phyloP scores from a whole-genome alignment of 1,140 invertebrate genomes.

The Brachionus manjavacas region DNA sequence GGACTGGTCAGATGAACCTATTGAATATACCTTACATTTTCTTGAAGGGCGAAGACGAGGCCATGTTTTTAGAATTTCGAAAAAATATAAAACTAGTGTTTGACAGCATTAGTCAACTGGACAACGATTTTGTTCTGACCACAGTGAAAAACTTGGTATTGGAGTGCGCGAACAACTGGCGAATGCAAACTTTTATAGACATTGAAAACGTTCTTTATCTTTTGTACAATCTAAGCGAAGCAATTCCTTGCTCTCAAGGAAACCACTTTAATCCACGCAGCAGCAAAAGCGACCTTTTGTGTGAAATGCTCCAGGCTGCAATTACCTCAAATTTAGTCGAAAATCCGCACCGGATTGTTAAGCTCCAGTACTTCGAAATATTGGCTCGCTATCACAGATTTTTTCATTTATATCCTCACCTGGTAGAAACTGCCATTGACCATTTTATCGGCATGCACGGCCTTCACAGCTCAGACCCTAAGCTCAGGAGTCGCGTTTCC shows the following conservation, averaged over 20 bases:
- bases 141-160: slow-evolving; percentile 58
- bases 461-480: slow-evolving; percentile 56
- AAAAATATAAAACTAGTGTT: slow-evolving; percentile 62
- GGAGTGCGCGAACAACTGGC: slow-evolving; percentile 58
- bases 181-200: slow-evolving; percentile 57
- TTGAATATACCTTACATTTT: no score
- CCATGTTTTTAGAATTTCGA: slow-evolving; percentile 61
- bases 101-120: slow-evolving; percentile 61
- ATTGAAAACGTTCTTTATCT: slow-evolving; percentile 61
- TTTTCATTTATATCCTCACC: slow-evolving; percentile 38
- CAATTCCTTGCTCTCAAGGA: slow-evolving; percentile 50
- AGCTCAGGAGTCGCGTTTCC: slow-evolving; percentile 59
- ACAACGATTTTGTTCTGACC: slow-evolving; percentile 58
- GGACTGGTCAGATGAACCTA: no score
- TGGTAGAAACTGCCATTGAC: slow-evolving; percentile 35
- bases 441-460: slow-evolving; percentile 62
- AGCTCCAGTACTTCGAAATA: slow-evolving; percentile 16
- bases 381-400: slow-evolving; percentile 19
- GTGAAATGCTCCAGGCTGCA: background rate
- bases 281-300: slow-evolving; percentile 10
- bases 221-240: slow-evolving; percentile 62
- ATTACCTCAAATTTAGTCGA: background rate
- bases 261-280: slow-evolving; percentile 30
- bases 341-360: slow-evolving; percentile 31
- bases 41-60: slow-evolving; percentile 61